Evolutionary conservation across 2,797 vertebrate species (phyloP), one percentile per base, ranked within the genome.

Genomic region (Vultur gryphus): DNA sequence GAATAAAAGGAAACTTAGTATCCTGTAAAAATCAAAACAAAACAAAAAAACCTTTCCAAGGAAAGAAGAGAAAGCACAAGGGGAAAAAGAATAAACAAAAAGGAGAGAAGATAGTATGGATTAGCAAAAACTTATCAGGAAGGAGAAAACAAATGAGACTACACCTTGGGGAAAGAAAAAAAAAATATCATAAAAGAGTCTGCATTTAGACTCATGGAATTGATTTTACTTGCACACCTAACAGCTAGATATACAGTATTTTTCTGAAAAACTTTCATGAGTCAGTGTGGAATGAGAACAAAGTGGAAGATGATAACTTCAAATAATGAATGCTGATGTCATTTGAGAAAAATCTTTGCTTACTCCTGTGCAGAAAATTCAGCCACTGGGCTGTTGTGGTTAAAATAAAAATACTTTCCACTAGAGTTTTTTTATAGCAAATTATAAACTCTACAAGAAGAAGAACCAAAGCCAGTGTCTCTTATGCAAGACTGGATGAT

Each of bases 361-460:
- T 81, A 71, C 51, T 82, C 31, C 21, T 87, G 80, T 49, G 29
- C 23, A 82, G 51, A 80, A 48, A 76, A 89, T 67, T 89, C 64
- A 90, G 66, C 41, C 57, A 75, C 66, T 66, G 69, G 51, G 8
- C 17, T 89, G 12, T 26, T 62, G 18, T 28, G 71, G 48, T 84
- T 87, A 51, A 89, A 87, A 83, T 55, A 69, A 89, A 91, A 83
- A 81, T 90, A 84, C 29, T 90, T 95, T 71, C 79, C 71, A 72
- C 37, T 77, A n/a, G 51, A n/a, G 8, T 26, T 70, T 67, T 88
- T 77, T 85, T 23, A 46, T 43, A 51, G 24, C 77, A 58, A 89
- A 31, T 87, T 84, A 80, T 39, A 86, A 65, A 71, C 39, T 73
- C 43, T 77, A 33, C 11, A 54, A 66, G 41, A 82, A 84, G 31